phyloP scores from a whole-genome alignment of 2,797 vertebrate genomes.

The Silurus lanzhouensis region DNA sequence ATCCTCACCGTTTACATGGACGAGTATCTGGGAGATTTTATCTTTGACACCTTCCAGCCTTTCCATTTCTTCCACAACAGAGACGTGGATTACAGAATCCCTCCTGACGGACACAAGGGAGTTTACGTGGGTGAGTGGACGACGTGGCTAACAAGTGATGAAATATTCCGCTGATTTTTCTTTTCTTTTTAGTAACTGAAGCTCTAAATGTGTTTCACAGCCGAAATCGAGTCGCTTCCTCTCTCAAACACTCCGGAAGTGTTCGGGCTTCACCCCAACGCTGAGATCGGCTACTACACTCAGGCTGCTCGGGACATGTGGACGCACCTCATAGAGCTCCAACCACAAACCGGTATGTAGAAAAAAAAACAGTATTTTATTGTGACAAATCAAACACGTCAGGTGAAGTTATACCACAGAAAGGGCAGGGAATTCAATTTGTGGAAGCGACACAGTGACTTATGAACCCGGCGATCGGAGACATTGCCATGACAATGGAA shows the following conservation, averaged over 20 bases:
- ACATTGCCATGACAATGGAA: neutral
- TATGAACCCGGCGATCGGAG: neutral
- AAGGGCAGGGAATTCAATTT: neutral
- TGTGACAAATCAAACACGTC: neutral
- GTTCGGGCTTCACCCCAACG: slow-evolving; percentile 89
- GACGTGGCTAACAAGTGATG: no score
- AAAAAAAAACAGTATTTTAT: neutral
- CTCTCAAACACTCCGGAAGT: slow-evolving; percentile 89
- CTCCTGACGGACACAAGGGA: slow-evolving; percentile 75
- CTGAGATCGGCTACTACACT: slow-evolving; percentile 92
- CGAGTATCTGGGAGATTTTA: slow-evolving; percentile 93
- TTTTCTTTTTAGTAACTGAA: neutral
- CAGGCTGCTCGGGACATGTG: slow-evolving; percentile 88
- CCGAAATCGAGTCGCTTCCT: slow-evolving; percentile 82
- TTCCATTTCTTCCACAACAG: slow-evolving; percentile 88
- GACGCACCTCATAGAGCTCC: slow-evolving; percentile 88
- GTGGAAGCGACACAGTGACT: neutral
- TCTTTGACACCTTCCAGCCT: slow-evolving; percentile 87
- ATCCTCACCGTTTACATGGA: slow-evolving; percentile 92
- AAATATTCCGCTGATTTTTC: neutral
- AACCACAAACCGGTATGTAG: slow-evolving; percentile 87
- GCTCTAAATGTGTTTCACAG: slow-evolving; percentile 32
- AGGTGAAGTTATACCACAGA: neutral
- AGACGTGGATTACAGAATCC: slow-evolving; percentile 88
- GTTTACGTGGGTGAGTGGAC: slow-evolving; percentile 82